phyloP scores from a whole-genome alignment of 2,797 vertebrate species.

The Anniella stebbinsi region DNA sequence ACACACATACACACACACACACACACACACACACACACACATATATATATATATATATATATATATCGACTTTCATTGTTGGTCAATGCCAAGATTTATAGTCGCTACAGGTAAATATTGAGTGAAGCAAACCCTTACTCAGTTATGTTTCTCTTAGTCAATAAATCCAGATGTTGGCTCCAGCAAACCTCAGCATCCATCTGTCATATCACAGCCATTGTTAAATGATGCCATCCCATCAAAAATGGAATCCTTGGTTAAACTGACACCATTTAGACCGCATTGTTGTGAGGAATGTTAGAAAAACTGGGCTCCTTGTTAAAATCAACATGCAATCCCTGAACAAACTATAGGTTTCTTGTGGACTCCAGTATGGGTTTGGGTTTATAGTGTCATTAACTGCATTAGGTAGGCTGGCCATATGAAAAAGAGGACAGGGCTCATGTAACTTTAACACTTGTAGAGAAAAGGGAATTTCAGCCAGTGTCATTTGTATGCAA shows the following conservation, averaged over 20 bases:
- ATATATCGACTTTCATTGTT: slow-evolving; percentile 55
- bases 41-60: not conserved
- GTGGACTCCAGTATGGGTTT: not conserved
- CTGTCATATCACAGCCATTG: not conserved
- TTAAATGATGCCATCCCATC: slow-evolving; percentile 7
- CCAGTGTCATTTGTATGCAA: too few relatives aligned
- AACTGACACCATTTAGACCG: not conserved
- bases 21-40: too few relatives aligned
- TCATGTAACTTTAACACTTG: too few relatives aligned
- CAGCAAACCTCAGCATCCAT: slow-evolving; percentile 12
- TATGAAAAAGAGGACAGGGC: too few relatives aligned
- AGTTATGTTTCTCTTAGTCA: slow-evolving; percentile 44
- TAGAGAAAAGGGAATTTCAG: too few relatives aligned
- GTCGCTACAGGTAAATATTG: slow-evolving; percentile 57
- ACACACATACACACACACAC: too few relatives aligned
- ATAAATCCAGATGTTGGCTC: slow-evolving; percentile 52
- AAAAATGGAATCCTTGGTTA: not conserved
- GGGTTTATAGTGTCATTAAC: not conserved
- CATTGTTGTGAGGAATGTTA: not conserved
- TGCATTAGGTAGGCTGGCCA: too few relatives aligned
- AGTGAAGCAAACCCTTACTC: slow-evolving; percentile 61
- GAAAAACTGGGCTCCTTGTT: not conserved
- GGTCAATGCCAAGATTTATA: slow-evolving; percentile 64
- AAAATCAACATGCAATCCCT: not conserved
- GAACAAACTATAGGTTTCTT: not conserved